phyloP scores from a whole-genome alignment of 2,113 vertebrate species.

The Platysternon megacephalum region DNA sequence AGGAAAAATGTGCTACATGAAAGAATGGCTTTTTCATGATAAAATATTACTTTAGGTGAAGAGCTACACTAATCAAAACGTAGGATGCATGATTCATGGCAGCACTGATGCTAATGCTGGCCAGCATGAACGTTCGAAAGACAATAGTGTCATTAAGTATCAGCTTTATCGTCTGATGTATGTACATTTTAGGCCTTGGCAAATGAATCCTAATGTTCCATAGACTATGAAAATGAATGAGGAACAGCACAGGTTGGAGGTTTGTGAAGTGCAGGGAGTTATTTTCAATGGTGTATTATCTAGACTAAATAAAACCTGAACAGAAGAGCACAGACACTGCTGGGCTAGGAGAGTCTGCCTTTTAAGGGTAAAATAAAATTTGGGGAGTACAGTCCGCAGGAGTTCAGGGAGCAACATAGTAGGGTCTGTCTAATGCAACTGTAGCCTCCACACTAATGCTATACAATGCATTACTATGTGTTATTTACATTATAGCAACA shows the following conservation, averaged over 20 bases:
- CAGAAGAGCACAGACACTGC: not conserved
- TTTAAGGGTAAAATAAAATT: not conserved
- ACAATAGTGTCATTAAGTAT: not conserved
- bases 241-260: not conserved
- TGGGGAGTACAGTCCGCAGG: not conserved
- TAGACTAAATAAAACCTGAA: not conserved
- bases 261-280: not conserved
- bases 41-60: not conserved
- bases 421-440: not conserved
- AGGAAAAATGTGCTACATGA: not conserved
- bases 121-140: not conserved
- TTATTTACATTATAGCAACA: fast-evolving
- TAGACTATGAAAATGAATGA: not conserved
- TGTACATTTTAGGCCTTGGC: not conserved
- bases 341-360: not conserved
- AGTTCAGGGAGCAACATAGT: not conserved
- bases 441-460: not conserved
- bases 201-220: not conserved
- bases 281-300: not conserved
- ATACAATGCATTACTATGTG: not conserved
- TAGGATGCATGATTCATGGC: not conserved
- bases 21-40: not conserved
- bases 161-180: not conserved
- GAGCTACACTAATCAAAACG: not conserved
- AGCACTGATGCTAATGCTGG: not conserved